A percentile compares a stretch with the other conserved stretches of the same genome.
phyloP scores from a whole-genome alignment of 30 jellyfish, hydroid and myxozoan genomes.

The Sanderia malayensis region DNA sequence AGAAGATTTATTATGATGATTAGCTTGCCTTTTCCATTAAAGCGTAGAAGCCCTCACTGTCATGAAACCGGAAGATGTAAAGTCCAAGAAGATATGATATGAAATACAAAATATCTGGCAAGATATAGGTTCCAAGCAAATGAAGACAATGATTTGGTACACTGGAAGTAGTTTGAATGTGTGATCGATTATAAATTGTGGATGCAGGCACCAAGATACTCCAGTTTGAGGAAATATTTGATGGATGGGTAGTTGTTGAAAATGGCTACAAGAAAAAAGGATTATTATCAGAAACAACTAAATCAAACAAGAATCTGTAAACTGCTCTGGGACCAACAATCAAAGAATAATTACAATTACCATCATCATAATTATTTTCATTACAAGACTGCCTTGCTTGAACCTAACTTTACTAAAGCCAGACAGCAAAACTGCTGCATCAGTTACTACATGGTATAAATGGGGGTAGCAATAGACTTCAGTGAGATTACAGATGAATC shows the following conservation, averaged over 20 bases:
- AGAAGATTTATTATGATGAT: too few relatives aligned
- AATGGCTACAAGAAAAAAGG: neutral
- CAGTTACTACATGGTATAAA: too few relatives aligned
- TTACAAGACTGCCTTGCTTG: too few relatives aligned
- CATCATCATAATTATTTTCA: too few relatives aligned
- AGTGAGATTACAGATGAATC: too few relatives aligned
- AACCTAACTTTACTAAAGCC: too few relatives aligned
- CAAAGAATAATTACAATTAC: too few relatives aligned
- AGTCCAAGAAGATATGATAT: constrained; percentile 87
- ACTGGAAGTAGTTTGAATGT: neutral
- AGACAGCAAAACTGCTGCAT: too few relatives aligned
- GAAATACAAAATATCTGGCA: constrained; percentile 82
- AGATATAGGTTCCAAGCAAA: constrained; percentile 80
- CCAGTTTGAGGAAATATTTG: constrained; percentile 47
- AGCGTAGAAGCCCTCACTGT: constrained; percentile 90
- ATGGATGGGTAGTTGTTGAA: neutral
- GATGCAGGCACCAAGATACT: constrained; percentile 58
- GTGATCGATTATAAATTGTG: neutral
- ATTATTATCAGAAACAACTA: too few relatives aligned
- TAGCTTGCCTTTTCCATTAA: constrained; percentile 99
- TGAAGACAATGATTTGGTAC: constrained; percentile 62
- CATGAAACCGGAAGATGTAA: constrained; percentile 86
- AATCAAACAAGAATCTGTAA: too few relatives aligned
- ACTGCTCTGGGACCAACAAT: too few relatives aligned
- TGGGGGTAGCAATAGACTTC: too few relatives aligned